Conservation (phyloP, 1,140 invertebrate species). For the Drosophila sucinea region DNA sequence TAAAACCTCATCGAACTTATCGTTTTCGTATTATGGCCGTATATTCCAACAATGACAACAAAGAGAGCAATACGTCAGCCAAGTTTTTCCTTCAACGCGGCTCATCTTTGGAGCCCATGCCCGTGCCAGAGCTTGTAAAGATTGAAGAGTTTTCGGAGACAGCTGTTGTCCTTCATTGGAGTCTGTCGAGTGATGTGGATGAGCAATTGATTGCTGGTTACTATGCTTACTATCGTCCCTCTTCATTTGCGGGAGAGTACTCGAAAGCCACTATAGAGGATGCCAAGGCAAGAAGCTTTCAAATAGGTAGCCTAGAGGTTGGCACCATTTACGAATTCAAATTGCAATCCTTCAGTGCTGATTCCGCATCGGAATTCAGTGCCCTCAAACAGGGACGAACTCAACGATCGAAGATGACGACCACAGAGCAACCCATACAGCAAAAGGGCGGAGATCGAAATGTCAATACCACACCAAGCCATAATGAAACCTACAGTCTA, state of each 20-base stretch:
- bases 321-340: constrained; percentile 95
- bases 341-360: constrained; percentile 94
- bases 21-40: constrained; percentile 96
- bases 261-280: constrained; percentile 91
- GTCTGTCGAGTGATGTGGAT: constrained; percentile 43
- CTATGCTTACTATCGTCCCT: constrained; percentile 94
- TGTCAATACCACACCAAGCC: constrained; percentile 62
- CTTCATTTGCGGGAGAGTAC: constrained; percentile 91
- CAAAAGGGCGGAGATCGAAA: constrained; percentile 25
- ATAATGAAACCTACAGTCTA: constrained; percentile 67
- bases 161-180: constrained; percentile 90
- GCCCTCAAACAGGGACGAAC: constrained; percentile 90
- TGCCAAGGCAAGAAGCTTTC: constrained; percentile 86
- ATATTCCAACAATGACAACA: constrained; percentile 97
- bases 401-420: constrained; percentile 70
- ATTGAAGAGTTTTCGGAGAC: constrained; percentile 89
- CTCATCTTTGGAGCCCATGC: constrained; percentile 85
- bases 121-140: constrained; percentile 89
- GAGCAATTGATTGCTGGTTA: constrained; percentile 86
- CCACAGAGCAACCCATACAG: constrained; percentile 50
- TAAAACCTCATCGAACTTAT: constrained; percentile 87
- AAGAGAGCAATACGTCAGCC: constrained; percentile 90
- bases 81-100: constrained; percentile 90
- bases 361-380: constrained; percentile 93
- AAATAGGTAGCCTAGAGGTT: constrained; percentile 90